A percentile compares a stretch with the other conserved stretches of the same genome.
phyloP scores from a whole-genome alignment of 92 coral and sea anemone genomes.

The Montipora capitata region DNA sequence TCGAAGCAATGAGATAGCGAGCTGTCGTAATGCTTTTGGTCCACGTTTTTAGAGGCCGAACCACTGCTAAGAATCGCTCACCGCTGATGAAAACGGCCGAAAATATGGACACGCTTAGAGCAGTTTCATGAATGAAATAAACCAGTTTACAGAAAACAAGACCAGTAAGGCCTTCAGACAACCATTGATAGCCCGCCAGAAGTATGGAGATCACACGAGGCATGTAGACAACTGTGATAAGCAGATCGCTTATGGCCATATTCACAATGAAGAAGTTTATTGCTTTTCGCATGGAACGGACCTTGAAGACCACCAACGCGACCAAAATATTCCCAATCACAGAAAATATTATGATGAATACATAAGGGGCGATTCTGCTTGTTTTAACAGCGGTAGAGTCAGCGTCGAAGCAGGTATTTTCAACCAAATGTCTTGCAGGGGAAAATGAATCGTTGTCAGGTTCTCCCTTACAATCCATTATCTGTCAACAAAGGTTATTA shows the following conservation, averaged over 20 bases:
- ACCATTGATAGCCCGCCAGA: slow-evolving; percentile 35
- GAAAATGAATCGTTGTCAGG: neutral
- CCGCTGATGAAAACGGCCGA: slow-evolving; percentile 46
- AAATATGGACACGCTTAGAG: slow-evolving; percentile 38
- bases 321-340: slow-evolving; percentile 59
- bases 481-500: neutral
- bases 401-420: slow-evolving; percentile 46
- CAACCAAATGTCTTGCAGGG: neutral
- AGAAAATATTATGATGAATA: slow-evolving; percentile 51
- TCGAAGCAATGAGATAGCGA: slow-evolving; percentile 5
- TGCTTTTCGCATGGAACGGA: slow-evolving; percentile 58
- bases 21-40: slow-evolving; percentile 6
- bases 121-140: slow-evolving; percentile 40
- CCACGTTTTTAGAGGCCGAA: slow-evolving; percentile 31
- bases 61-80: slow-evolving; percentile 49
- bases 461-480: neutral
- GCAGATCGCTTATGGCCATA: slow-evolving; percentile 69
- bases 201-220: slow-evolving; percentile 43
- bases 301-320: slow-evolving; percentile 49
- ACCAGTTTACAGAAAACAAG: slow-evolving; percentile 43
- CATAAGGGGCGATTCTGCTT: slow-evolving; percentile 49
- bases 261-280: slow-evolving; percentile 74
- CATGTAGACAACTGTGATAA: slow-evolving; percentile 61
- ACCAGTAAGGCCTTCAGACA: slow-evolving; percentile 25
- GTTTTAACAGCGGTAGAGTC: slow-evolving; percentile 41